Evolutionary conservation across 1,140 invertebrate genomes (phyloP).

Genomic region (Hylaeus anthracinus): DNA sequence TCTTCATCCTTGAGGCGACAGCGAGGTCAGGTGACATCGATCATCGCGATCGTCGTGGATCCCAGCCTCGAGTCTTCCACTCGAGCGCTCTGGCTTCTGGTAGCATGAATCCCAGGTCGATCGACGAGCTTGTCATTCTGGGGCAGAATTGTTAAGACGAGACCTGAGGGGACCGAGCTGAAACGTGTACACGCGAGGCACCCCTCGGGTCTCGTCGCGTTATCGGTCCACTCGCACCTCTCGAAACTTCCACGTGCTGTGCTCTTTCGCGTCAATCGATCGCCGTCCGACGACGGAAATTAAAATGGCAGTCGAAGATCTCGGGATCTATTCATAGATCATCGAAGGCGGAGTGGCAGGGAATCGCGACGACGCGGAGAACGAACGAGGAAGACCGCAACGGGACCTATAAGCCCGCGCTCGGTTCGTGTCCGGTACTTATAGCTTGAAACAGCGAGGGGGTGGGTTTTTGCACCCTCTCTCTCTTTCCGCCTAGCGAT

Average conservation of each 20-base stretch:
- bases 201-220: too few relatives aligned
- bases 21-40: slow-evolving; percentile 12
- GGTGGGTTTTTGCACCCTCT: slow-evolving; percentile 57
- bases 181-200: too few relatives aligned
- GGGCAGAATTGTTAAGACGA: too few relatives aligned
- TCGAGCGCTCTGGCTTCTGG: not conserved
- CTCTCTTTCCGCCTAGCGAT: slow-evolving; percentile 23
- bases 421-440: slow-evolving; percentile 55
- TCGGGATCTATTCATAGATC: slow-evolving; percentile 65
- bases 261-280: slow-evolving; percentile 17
- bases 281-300: slow-evolving; percentile 14
- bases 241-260: slow-evolving; percentile 31
- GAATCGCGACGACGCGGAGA: slow-evolving; percentile 14
- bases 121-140: slow-evolving; percentile 21
- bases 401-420: slow-evolving; percentile 54
- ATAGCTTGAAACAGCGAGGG: slow-evolving; percentile 47
- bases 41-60: slow-evolving; percentile 18
- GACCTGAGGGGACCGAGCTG: too few relatives aligned
- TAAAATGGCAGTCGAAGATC: slow-evolving; percentile 45
- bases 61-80: not conserved
- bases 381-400: slow-evolving; percentile 42
- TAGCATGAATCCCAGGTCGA: slow-evolving; percentile 7
- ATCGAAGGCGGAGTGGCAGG: not conserved
- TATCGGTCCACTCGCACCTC: too few relatives aligned
- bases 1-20: slow-evolving; percentile 33